Base-by-base conservation (phyloP, 1,140 invertebrate genomes). In the Euglossa dilemma region DNA sequence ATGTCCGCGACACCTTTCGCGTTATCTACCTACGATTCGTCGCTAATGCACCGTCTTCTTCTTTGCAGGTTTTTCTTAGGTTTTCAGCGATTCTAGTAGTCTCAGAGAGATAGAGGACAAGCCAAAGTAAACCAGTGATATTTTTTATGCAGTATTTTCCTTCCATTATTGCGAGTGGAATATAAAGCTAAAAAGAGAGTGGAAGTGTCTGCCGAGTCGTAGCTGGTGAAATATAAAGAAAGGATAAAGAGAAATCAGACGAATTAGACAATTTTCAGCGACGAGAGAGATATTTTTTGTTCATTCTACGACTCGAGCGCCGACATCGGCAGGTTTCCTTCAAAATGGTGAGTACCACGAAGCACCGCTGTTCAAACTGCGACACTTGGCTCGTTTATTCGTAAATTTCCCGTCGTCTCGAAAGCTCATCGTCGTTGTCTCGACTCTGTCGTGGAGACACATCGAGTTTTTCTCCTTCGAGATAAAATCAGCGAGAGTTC, bases 41-140 rank as follows among this genome's bases (percentile, higher is more conserved):
- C 0, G 2, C 8, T 36, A 43, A 72, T 36, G 5, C 8, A 20
- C 18, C 1, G 28, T 12, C 6, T 14, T 56, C 11, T 2, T 69
- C 18, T n/a, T 81, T 77, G 6, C 81, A 83, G 81, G 81, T 83
- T 75, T 69, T 69, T 54, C 61, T 63, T 63, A 78, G 66, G 66
- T 83, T 61, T 54, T 8, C 73, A 56, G 80, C 28, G 28, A 59
- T 61, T 61, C n/a, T 59, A 59, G 54, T 67, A 56, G 14, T 81
- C 25, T 8, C 7, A 54, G 45, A 73, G 64, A 61, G 66, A 79
- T 11, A 50, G 74, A 28, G 70, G 45, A 61, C 63, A 87, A 89
- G 85, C 85, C 87, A 90, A 91, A 91, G 86, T 83, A 88, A 85
- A 88, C 78, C 63, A 90, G 86, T 89, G 84, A 89, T 91, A 92